These are phyloP conservation scores for Agelas oroides DNA, from an alignment of 37 sponge, comb jelly and placozoan species.

Conservation along the genomic window DNA sequence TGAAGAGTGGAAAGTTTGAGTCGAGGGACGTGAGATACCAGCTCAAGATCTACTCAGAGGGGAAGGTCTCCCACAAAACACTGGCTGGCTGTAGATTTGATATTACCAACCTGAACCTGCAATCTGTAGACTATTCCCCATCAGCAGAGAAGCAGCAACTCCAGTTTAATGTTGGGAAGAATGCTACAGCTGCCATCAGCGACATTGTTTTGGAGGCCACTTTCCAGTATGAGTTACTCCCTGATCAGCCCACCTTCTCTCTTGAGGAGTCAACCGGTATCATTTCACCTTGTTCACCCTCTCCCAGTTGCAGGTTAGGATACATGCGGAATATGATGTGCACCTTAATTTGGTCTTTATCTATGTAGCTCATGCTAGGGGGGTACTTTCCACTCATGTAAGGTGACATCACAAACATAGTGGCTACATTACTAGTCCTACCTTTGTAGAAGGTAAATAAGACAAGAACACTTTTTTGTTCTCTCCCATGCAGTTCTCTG, in stretches of 20 bases:
- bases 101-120: not conserved
- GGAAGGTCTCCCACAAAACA: not conserved
- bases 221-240: not conserved
- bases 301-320: too few species aligned
- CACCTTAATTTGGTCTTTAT: too few species aligned
- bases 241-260: not conserved
- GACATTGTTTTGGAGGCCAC: not conserved
- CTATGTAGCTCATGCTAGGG: too few species aligned
- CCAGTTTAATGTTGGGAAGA: not conserved
- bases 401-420: too few species aligned
- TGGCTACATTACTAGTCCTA: too few species aligned
- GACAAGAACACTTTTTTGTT: too few species aligned
- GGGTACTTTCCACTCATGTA: too few species aligned
- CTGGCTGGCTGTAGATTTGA: conserved; percentile 7
- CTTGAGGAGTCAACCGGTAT: not conserved
- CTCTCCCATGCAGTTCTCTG: too few species aligned
- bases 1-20: not conserved
- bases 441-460: too few species aligned
- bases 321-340: too few species aligned
- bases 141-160: not conserved
- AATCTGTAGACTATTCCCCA: not conserved
- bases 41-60: not conserved
- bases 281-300: too few species aligned
- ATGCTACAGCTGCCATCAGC: not conserved
- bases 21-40: not conserved